These are phyloP conservation scores for Meteorus sp. DNA, from an alignment of 1,140 invertebrate species.

Conservation along the genomic window DNA sequence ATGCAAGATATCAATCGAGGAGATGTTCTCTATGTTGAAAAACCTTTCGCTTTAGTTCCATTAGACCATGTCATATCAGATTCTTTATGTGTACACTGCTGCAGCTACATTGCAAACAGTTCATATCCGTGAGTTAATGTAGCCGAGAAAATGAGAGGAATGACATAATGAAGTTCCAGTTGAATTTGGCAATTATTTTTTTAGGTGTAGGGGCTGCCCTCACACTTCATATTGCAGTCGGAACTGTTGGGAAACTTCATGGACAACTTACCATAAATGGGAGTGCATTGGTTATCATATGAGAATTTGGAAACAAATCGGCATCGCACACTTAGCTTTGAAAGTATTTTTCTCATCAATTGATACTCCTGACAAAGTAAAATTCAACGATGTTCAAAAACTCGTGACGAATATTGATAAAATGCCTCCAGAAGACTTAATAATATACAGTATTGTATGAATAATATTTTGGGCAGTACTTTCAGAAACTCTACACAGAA, in stretches of 20 bases:
- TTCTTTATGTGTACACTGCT: slow-evolving; percentile 61
- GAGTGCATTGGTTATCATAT: slow-evolving; percentile 72
- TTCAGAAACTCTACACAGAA: not conserved
- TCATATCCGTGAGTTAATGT: slow-evolving; percentile 57
- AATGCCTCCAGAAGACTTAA: slow-evolving; percentile 48
- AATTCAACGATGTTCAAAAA: slow-evolving; percentile 50
- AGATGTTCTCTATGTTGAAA: slow-evolving; percentile 70
- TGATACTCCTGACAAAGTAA: slow-evolving; percentile 42
- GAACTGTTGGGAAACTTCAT: slow-evolving; percentile 64
- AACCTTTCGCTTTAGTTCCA: slow-evolving; percentile 70
- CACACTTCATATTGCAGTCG: slow-evolving; percentile 69
- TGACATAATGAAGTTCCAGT: slow-evolving; percentile 4
- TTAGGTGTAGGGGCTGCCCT: slow-evolving; percentile 67
- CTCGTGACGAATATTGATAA: slow-evolving; percentile 56
- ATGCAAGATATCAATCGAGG: slow-evolving; percentile 63
- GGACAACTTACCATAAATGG: slow-evolving; percentile 69
- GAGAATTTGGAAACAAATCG: slow-evolving; percentile 67
- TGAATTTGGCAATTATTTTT: slow-evolving; percentile 31
- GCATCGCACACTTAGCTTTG: slow-evolving; percentile 76
- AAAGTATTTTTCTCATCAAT: slow-evolving; percentile 63
- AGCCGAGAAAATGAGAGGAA: not conserved
- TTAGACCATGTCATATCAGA: slow-evolving; percentile 54
- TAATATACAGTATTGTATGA: slow-evolving; percentile 55
- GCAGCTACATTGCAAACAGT: slow-evolving; percentile 50
- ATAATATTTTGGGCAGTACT: slow-evolving; percentile 2